phyloP scores from a whole-genome alignment of 2,888 invertebrate species.

The Tenthredo livida region DNA sequence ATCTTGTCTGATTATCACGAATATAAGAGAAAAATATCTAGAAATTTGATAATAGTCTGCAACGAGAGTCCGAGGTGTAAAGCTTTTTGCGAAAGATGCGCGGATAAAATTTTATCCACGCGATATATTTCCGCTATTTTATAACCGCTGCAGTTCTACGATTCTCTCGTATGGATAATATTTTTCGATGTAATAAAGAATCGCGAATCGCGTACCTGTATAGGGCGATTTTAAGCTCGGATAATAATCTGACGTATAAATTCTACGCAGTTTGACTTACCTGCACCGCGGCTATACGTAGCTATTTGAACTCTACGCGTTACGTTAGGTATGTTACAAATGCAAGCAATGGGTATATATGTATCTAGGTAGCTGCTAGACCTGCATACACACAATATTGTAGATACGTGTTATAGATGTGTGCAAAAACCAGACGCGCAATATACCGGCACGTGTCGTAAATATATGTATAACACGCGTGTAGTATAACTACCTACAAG shows the following conservation, averaged over 20 bases:
- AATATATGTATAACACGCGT: conserved; percentile 6
- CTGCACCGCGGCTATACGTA: neutral
- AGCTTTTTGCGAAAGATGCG: too few relatives aligned
- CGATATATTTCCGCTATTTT: too few relatives aligned
- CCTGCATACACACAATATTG: neutral
- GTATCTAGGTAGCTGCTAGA: neutral
- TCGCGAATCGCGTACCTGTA: too few relatives aligned
- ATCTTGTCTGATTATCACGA: too few relatives aligned
- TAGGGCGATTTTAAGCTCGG: too few relatives aligned
- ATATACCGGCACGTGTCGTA: conserved; percentile 30
- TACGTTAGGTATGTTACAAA: neutral
- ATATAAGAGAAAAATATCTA: too few relatives aligned
- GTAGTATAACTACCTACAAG: neutral
- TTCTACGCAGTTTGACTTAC: neutral
- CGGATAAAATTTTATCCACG: too few relatives aligned
- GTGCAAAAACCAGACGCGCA: conserved; percentile 27
- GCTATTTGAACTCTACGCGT: neutral
- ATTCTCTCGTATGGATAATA: too few relatives aligned
- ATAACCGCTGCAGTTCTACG: too few relatives aligned
- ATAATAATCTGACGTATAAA: neutral
- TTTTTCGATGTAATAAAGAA: too few relatives aligned
- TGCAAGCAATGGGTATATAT: neutral
- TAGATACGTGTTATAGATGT: neutral
- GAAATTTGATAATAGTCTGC: too few relatives aligned
- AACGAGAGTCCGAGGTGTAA: too few relatives aligned